phyloP scores from a whole-genome alignment of 2,888 invertebrate genomes.

The Vannuccia rotundouncinata region DNA sequence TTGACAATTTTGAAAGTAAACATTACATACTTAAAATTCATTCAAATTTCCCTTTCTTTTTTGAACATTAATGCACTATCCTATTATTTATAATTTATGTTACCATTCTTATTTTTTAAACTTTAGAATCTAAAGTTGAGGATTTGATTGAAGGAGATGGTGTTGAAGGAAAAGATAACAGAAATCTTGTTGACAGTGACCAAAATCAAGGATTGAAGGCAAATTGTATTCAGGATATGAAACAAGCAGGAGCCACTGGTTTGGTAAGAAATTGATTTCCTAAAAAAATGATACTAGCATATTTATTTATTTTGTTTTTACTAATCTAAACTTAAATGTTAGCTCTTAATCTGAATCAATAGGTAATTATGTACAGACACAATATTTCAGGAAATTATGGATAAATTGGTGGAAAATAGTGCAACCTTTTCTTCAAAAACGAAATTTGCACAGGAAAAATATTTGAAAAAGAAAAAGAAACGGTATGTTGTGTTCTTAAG shows the following conservation, averaged over 20 bases:
- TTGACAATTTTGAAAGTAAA: slow-evolving; percentile 13
- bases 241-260: slow-evolving; percentile 69
- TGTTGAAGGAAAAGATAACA: background rate
- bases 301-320: slow-evolving; percentile 22
- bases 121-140: slow-evolving; percentile 7
- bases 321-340: background rate
- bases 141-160: background rate
- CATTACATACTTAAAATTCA: background rate
- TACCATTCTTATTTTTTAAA: no score
- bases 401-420: slow-evolving; percentile 79
- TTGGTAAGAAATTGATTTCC: slow-evolving; percentile 45
- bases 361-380: no score
- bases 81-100: background rate
- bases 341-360: no score
- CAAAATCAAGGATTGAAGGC: slow-evolving; percentile 75
- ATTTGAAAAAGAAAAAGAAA: slow-evolving; percentile 82
- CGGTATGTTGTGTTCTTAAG: slow-evolving; percentile 69
- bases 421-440: slow-evolving; percentile 81
- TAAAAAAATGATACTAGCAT: background rate
- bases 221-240: slow-evolving; percentile 73
- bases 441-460: slow-evolving; percentile 78
- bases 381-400: slow-evolving; percentile 62
- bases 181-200: background rate
- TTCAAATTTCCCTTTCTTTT: background rate
- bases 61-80: background rate